Base-by-base conservation (phyloP, 1,140 invertebrate genomes). In the Epicauta chinensis region DNA sequence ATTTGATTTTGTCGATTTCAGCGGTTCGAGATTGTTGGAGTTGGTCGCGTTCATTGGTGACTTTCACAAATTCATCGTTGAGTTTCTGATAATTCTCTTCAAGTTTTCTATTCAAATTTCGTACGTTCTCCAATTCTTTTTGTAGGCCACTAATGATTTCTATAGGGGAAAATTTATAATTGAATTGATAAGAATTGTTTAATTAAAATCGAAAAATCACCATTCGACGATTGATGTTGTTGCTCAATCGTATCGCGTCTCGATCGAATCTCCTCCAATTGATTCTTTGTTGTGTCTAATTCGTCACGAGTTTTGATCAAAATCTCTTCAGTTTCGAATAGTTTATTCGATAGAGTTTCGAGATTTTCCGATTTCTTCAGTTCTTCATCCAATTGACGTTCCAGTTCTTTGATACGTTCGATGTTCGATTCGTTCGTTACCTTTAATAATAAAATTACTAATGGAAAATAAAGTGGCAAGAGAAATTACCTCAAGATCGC, bases 401-500 rank as follows among this genome's bases (percentile, higher is more conserved):
- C 73, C n/a, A 82, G 58, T 53, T 79, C 73, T 47, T 73, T 73
- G 44, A 80, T 73, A 67, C 68, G 73, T 37, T 72, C 74, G 52
- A 77, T 70, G 56, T 75, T 70, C 56, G 63, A 67, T 63, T 71
- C 64, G 62, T 75, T 75, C 53, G 69, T 59, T 38, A 71, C 72
- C 78, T 76, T 23, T 3, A 48, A n/a, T n/a, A n/a, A n/a, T n/a
- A n/a, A n/a, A n/a, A 16, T 13, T 39, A 14, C n/a, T n/a, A n/a
- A n/a, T n/a, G n/a, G n/a, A n/a, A n/a, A 46, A 3, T 34, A 32
- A 43, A 48, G 16, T 30, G 34, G 32, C 32, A 34, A n/a, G 4
- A 6, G 42, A 15, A 61, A 68, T 71, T 77, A 91, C 89, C 81
- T 91, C 84, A 67, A 91, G 77, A 65, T 90, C 87, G 61, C 81